Base-by-base conservation (phyloP, 2,113 vertebrate species). In the Chaenogobius annularis region DNA sequence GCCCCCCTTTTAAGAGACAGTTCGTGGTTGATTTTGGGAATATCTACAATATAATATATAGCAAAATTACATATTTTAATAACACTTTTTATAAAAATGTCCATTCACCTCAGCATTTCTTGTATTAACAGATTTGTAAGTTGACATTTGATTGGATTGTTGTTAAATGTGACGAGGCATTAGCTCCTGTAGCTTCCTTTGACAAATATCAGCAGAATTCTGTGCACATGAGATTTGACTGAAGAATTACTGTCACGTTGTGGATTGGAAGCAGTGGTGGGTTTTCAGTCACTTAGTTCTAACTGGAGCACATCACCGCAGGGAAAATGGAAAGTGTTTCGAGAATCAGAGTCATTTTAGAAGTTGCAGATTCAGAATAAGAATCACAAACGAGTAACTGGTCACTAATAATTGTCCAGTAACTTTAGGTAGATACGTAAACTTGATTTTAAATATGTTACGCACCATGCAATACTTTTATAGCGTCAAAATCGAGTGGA, bases 191-290 rank as follows among this genome's bases (percentile, higher is more conserved):
- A 9, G 61, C 35, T 61, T 35, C 22, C 14, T 35, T 9, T 61
- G 26, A 61, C 58, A 35, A 35, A 61, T 26, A 35, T 61, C 58
- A 61, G 58, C 58, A 61, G 58, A 35, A 35, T 61, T 61, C 8
- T 61, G 26, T 19, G 26, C 23, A 9, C 23, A 15, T 61, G 58
- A 35, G 58, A 15, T 35, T 2, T 17, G 35, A 63, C 61, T 63
- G 61, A n/a, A 63, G 61, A 20, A 63, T 63, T 63, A 63, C 9
- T 19, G 31, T 40, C 61, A n/a, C 9, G 17, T 20, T 12, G 19
- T 20, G 61, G 17, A 63, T 40, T 31, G 7, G 59, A 37, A 17
- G 17, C 59, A 63, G 31, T 10, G 31, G 35, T n/a, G 31, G 59
- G 35, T 40, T 63, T 63, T 63, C 61, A 63, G 15, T 63, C 61